phyloP scores from a whole-genome alignment of 2,888 invertebrate species.

The Ophion slaviceki region DNA sequence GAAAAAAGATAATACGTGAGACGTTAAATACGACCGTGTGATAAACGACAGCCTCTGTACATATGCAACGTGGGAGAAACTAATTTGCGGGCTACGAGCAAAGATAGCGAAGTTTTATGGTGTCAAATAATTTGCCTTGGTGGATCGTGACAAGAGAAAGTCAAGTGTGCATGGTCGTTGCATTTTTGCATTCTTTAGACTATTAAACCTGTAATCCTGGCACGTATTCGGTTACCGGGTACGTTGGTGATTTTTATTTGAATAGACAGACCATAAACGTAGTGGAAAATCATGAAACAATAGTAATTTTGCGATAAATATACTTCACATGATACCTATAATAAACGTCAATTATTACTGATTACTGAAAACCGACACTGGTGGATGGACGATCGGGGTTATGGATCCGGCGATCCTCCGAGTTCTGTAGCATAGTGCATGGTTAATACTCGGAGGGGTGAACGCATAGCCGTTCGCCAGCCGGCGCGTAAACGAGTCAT shows the following conservation, averaged over 20 bases:
- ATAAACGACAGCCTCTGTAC: constrained; percentile 7
- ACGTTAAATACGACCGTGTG: constrained; percentile 6
- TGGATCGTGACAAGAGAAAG: constrained; percentile 53
- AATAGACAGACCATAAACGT: background rate
- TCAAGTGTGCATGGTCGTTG: constrained; percentile 2
- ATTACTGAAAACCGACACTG: no score
- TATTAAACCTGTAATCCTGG: constrained; percentile 5
- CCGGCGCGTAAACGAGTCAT: no score
- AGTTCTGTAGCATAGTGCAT: no score
- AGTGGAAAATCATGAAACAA: no score
- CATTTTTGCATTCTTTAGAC: constrained; percentile 1
- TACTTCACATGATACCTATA: no score
- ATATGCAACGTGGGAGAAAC: constrained; percentile 23
- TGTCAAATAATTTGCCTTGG: constrained; percentile 37
- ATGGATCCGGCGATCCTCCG: no score
- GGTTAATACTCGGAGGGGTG: no score
- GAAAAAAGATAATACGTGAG: background rate
- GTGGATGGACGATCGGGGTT: no score
- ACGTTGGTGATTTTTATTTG: background rate
- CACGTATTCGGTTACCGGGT: background rate
- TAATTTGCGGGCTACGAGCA: constrained; percentile 26
- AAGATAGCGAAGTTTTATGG: constrained; percentile 39
- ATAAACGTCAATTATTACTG: background rate
- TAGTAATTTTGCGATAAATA: no score
- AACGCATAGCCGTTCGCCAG: no score